These are phyloP conservation scores for Patella depressa DNA, from an alignment of 2,888 invertebrate genomes.

Conservation along the genomic window DNA sequence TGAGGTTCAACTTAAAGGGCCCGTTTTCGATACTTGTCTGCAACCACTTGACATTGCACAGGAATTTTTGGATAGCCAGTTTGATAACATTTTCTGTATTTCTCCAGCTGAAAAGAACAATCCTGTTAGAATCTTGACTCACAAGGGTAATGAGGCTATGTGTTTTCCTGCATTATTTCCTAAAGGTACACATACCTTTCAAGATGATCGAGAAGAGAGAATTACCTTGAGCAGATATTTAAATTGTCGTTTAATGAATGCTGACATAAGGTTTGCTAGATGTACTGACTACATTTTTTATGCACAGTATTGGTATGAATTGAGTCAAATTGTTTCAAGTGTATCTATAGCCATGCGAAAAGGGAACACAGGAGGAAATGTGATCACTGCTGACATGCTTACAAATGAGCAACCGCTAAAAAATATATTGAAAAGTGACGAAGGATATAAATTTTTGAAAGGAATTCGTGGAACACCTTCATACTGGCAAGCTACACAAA, in stretches of 20 bases:
- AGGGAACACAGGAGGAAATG: conserved; percentile 7
- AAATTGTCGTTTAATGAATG: conserved; percentile 20
- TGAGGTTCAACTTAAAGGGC: background rate
- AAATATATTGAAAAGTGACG: conserved; percentile 13
- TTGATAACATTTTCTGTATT: conserved; percentile 26
- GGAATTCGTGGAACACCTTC: conserved; percentile 22
- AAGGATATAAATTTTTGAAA: conserved; percentile 20
- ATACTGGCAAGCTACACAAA: conserved; percentile 23
- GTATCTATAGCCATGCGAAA: conserved; percentile 29
- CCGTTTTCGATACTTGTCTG: conserved; percentile 27
- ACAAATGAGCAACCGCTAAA: conserved; percentile 15
- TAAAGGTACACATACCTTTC: conserved; percentile 16
- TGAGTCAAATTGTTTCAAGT: conserved; percentile 21
- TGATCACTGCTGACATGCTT: conserved; percentile 20
- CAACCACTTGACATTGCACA: conserved; percentile 32
- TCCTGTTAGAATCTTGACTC: conserved; percentile 23
- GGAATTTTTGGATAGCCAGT: conserved; percentile 23
- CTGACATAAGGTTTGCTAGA: conserved; percentile 22
- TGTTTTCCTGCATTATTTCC: conserved; percentile 32
- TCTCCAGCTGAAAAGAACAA: conserved; percentile 34
- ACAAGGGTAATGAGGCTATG: conserved; percentile 23
- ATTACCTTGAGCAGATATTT: conserved; percentile 23
- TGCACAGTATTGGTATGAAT: conserved; percentile 29
- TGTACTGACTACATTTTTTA: conserved; percentile 29
- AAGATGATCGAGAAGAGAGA: conserved; percentile 15